A percentile compares a stretch with the other conserved stretches of the same genome.
phyloP scores from a whole-genome alignment of 2,113 vertebrate species.

The Galemys pyrenaicus region DNA sequence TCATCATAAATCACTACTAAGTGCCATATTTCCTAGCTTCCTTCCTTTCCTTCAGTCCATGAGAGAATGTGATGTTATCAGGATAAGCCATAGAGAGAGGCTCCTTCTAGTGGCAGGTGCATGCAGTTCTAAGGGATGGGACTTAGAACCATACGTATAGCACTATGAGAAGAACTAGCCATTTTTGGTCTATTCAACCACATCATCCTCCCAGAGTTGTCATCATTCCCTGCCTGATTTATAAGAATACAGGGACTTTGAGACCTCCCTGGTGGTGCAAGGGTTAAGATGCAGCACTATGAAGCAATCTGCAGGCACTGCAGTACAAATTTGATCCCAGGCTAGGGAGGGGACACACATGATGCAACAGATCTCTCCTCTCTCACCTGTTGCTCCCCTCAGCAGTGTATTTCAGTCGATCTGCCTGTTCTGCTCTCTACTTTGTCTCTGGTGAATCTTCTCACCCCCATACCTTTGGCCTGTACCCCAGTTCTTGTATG shows the following conservation, averaged over 20 bases:
- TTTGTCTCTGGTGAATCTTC: no score
- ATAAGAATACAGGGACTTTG: neutral
- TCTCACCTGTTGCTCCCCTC: no score
- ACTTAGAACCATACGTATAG: neutral
- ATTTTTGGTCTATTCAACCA: neutral
- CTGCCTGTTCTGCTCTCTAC: no score
- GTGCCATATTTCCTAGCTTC: neutral
- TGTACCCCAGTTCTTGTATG: no score
- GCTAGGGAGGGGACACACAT: no score
- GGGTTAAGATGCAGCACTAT: no score
- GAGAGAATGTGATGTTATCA: neutral
- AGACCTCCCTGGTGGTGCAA: no score
- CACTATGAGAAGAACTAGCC: neutral
- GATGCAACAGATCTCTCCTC: no score
- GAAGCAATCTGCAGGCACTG: no score
- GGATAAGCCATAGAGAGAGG: neutral
- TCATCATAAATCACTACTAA: fast-evolving
- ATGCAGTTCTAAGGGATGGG: neutral
- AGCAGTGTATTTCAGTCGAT: no score
- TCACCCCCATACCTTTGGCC: no score
- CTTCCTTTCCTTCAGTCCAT: neutral
- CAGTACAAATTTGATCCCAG: no score
- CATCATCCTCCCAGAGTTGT: neutral
- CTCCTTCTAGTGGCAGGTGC: constrained; percentile 18
- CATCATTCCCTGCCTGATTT: neutral